Percentiles rank a stretch among this genome's conserved stretches.
These are phyloP conservation scores for Psix sp. DNA, from an alignment of 1,140 invertebrate species.

Conservation along the genomic window DNA sequence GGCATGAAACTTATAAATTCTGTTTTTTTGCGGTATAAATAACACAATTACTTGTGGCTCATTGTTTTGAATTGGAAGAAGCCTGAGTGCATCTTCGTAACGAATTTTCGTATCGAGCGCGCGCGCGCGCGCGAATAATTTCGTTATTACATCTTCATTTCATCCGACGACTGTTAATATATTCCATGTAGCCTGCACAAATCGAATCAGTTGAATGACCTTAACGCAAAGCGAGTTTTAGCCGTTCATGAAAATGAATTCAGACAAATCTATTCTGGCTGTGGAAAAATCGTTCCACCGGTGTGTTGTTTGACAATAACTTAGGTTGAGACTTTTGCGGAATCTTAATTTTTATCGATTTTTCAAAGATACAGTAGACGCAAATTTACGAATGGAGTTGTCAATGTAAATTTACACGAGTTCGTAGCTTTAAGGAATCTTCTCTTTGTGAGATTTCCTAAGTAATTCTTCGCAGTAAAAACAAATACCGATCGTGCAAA, in stretches of 20 bases:
- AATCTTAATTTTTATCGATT: no score
- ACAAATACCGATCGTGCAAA: conserved; percentile 14
- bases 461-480: conserved; percentile 17
- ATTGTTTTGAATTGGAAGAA: conserved; percentile 25
- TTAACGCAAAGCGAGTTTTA: no score
- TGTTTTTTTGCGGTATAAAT: conserved; percentile 19
- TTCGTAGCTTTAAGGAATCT: background rate
- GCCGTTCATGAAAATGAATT: no score
- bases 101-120: background rate
- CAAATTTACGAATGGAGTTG: background rate
- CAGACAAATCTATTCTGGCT: no score
- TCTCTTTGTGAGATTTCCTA: conserved; percentile 7
- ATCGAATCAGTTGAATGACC: no score
- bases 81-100: background rate
- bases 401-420: conserved; percentile 19
- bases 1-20: conserved; percentile 36
- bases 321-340: no score
- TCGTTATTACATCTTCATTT: background rate
- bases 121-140: background rate
- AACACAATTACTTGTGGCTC: conserved; percentile 30
- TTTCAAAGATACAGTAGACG: conserved; percentile 5
- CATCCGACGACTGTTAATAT: no score
- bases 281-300: no score
- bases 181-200: no score
- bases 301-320: no score